Base-by-base conservation (phyloP, 2,797 vertebrate genomes). In the Chelon auratus region DNA sequence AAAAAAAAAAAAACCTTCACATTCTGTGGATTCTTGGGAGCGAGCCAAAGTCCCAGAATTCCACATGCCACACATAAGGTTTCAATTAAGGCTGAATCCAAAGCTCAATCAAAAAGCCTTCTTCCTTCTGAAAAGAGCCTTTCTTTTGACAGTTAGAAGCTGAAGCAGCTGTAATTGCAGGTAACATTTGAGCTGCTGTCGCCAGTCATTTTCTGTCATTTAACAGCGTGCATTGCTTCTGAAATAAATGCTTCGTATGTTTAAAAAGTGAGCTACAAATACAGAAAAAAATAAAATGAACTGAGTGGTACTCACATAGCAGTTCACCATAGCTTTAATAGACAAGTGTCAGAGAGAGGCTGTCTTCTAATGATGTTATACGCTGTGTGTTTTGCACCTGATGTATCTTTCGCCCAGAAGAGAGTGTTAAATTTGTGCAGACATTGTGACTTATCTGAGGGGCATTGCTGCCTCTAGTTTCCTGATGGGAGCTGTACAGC, bases 11-110 rank as follows among this genome's bases (percentile, higher is more conserved):
- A 43, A 59, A 1, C 22, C 77, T 90, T 92, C 78, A 86, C 97
- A 97, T 98, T 97, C 96, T 97, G 95, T 86, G 78, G 95, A 97
- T 98, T 97, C 95, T 95, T 98, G 97, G 97, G 93, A 87, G 58
- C 50, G 17, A 17, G 95, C 97, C 97, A 97, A 94, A 96, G 90
- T 96, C 96, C 96, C 97, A 96, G 96, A 97, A 96, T 97, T 96
- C 96, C 94, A 89, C 94, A 92, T 95, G 91, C 93, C 88, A 91
- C 94, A 96, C 97, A 98, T 96, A 96, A 95, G 97, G 96, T 97
- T 97, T 96, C 96, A 97, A 98, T 98, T 98, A 97, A 94, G 91
- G 91, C 89, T 62, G 78, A 92, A 92, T 94, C 85, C 86, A 91
- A 85, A 78, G 91, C 92, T 95, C 94, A 95, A 95, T 95, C 96